Evolutionary conservation across 2,797 vertebrate genomes (phyloP), one percentile per base, ranked within the genome.

Genomic region (Gallinago stenura): DNA sequence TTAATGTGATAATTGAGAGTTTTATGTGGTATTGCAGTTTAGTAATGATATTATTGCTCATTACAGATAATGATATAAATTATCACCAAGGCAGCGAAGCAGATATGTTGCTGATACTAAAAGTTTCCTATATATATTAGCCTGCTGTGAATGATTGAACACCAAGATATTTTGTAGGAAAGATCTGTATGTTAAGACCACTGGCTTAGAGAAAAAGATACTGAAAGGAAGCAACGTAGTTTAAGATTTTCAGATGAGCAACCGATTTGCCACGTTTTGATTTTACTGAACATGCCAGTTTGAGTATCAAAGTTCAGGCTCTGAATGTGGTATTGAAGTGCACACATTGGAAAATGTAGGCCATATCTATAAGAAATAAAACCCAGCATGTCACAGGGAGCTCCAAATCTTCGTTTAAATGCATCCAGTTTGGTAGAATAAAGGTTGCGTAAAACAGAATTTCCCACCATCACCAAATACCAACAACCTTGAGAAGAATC

Each of bases 11-110:
- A 90, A 96, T 66, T 86, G 83, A 89, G 92, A 93, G 79, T 94
- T 97, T 91, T 97, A 72, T 90, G 60, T 82, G 53, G 25, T 80
- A 50, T 45, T 89, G 46, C 64, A 94, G 83, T 92, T 93, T 95
- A 93, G 85, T 83, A 87, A 89, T 93, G 79, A 64, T 92, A 88
- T 85, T 93, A 87, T 90, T 85, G 28, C 72, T 97, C 75, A 83
- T 92, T 95, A 87, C 22, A 79, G 90, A 69, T 97, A 96, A 97
- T 68, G 54, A 87, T 92, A 81, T 64, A 91, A 95, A 94, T 92
- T 92, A 90, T 71, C 71, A 90, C 57, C 1, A 13, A 83, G 68
- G 91, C 65, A 94, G 28, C 3, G 53, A 79, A 69, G 68, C 28
- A 91, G 64, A 86, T 91, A 37, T 6, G 25, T 35, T 65, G 41